Evolutionary conservation across 2,113 vertebrate genomes (phyloP).

Genomic region (Odocoileus hemionus): DNA sequence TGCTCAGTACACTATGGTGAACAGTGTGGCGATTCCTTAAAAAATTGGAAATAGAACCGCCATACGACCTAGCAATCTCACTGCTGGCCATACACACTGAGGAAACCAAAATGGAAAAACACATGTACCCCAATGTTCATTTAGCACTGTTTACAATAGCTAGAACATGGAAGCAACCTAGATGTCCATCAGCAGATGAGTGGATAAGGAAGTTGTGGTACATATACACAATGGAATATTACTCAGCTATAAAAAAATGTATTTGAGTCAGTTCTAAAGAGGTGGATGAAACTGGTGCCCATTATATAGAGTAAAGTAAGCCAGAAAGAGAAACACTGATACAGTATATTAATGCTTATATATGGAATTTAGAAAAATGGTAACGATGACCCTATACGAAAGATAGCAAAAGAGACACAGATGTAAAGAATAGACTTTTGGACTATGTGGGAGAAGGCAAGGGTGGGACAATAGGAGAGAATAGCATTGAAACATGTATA

Average conservation of each 20-base stretch:
- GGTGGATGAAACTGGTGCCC: background rate
- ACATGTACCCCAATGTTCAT: rapidly evolving
- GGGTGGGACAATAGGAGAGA: background rate
- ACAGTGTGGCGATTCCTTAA: background rate
- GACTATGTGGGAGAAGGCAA: background rate
- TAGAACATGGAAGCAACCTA: background rate
- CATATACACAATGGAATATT: background rate
- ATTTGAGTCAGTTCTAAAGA: background rate
- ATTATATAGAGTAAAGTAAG: background rate
- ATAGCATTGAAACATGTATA: background rate
- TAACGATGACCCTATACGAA: rapidly evolving
- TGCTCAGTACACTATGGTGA: background rate
- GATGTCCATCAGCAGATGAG: rapidly evolving
- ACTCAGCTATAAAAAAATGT: background rate
- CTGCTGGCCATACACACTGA: background rate
- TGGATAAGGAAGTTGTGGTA: background rate
- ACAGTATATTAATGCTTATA: background rate
- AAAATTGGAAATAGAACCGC: background rate
- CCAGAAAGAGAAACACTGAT: background rate
- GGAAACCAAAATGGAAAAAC: background rate
- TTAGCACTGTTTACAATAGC: background rate
- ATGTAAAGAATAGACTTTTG: background rate
- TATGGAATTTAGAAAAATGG: background rate
- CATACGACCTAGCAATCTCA: rapidly evolving
- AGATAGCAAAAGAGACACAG: background rate